These are phyloP conservation scores for Alouatta caraya DNA, from an alignment of 2,797 vertebrate genomes.

Conservation along the genomic window DNA sequence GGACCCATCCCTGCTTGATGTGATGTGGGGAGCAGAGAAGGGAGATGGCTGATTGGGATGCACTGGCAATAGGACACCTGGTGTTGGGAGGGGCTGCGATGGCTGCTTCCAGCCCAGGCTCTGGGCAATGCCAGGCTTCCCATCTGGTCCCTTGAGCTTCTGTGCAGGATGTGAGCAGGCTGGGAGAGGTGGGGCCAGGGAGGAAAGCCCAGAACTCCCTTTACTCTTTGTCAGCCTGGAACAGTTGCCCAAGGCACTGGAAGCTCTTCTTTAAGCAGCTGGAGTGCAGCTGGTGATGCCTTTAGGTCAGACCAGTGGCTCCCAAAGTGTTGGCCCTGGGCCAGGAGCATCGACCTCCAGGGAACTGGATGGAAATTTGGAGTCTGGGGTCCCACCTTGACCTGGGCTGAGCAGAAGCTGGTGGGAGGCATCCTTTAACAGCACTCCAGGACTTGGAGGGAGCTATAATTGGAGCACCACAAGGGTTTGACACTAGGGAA, in stretches of 20 bases:
- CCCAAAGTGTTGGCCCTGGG: not conserved
- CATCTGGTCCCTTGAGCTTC: not conserved
- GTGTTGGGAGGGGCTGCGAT: not conserved
- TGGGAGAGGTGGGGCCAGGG: too few relatives aligned
- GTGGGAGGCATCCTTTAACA: accelerated
- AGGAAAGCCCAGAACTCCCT: not conserved
- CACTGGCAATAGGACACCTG: not conserved
- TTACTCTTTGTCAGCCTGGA: too few relatives aligned
- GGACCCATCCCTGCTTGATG: not conserved
- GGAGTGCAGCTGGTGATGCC: not conserved
- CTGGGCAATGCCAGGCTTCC: too few relatives aligned
- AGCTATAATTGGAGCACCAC: not conserved
- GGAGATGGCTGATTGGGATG: not conserved
- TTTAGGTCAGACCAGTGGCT: not conserved
- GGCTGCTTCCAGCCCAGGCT: not conserved
- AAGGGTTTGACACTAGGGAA: not conserved
- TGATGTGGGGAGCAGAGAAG: not conserved
- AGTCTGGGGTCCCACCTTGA: too few relatives aligned
- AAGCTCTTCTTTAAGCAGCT: not conserved
- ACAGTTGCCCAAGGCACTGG: too few relatives aligned
- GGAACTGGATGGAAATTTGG: not conserved
- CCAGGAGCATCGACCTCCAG: accelerated
- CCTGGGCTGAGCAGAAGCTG: not conserved
- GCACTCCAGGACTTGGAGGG: too few relatives aligned
- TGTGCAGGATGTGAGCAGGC: not conserved